Evolutionary conservation across 2,888 invertebrate species (phyloP), one percentile per base, ranked within the genome.

Genomic region (Eupithecia centaureata): DNA sequence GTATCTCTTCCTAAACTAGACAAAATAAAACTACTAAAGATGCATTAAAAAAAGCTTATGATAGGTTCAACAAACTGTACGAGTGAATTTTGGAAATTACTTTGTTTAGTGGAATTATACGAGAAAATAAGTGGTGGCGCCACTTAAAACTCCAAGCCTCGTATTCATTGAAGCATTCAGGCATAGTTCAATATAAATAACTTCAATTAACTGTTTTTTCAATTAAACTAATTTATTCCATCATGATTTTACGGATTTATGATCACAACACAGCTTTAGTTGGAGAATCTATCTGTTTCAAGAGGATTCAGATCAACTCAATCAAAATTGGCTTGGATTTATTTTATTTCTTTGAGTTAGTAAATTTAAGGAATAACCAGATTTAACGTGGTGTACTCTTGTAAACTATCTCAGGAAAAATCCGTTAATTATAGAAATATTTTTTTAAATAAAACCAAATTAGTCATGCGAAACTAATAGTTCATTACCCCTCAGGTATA

Each of bases 311-410:
- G 5, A 56, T 52, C 38, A 67, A 59, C 51, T 52, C 18, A 58
- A 61, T 62, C 58, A 52, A 32, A 61, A 67, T 51, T 67, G n/a
- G 30, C 2, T 52, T 51, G 10, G 18, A 32, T 35, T 59, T 58
- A 33, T 64, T 58, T 15, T 27, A 5, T 52, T 28, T 28, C 25
- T 52, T 15, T 52, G 22, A 22, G 8, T 22, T 8, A 1, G 47
- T 47, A 47, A 47, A 51, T 51, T 51, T 1, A 13, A 25, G 13
- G 4, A 51, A 18, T 51, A 12, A 12, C 22, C 51, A 25, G 4
- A 0, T 13, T 51, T 25, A 13, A 25, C 13, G 4, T 12, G 25
- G 5, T 4, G 22, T 2, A 25, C 12, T 25, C 25, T 25, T 13
- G 22, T 22, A 2, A 25, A 25, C 25, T 22, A 15, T 51, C 25